phyloP scores from a whole-genome alignment of 2,888 invertebrate genomes.

The Drosophila histrio region DNA sequence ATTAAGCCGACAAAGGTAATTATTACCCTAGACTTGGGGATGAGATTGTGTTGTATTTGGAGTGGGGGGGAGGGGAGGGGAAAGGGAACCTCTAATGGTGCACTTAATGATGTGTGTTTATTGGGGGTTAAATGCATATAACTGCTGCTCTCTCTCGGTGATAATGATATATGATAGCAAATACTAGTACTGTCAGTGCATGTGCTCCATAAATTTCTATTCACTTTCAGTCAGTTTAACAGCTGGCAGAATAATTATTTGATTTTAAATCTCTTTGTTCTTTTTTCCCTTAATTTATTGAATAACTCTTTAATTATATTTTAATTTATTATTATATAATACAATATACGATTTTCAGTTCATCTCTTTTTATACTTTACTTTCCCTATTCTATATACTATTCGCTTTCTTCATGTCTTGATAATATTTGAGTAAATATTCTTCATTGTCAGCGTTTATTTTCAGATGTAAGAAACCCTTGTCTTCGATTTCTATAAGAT shows the following conservation, averaged over 20 bases:
- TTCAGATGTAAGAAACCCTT: no score
- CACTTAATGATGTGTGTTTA: slow-evolving; percentile 54
- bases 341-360: no score
- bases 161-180: slow-evolving; percentile 46
- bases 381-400: no score
- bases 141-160: not conserved
- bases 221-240: not conserved
- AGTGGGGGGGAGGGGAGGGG: not conserved
- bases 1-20: slow-evolving; percentile 51
- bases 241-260: slow-evolving; percentile 15
- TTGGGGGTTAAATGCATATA: slow-evolving; percentile 23
- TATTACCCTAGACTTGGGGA: not conserved
- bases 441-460: no score
- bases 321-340: no score
- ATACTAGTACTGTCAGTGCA: slow-evolving; percentile 18
- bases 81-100: slow-evolving; percentile 31
- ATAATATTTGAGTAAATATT: no score
- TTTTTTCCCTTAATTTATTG: no score
- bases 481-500: no score
- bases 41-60: not conserved
- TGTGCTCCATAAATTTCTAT: slow-evolving; percentile 5
- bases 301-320: no score
- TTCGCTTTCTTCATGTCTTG: no score
- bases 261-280: not conserved
- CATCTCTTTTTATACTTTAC: no score